phyloP scores from a whole-genome alignment of 2,113 vertebrate species.

The Peromyscus maniculatus region DNA sequence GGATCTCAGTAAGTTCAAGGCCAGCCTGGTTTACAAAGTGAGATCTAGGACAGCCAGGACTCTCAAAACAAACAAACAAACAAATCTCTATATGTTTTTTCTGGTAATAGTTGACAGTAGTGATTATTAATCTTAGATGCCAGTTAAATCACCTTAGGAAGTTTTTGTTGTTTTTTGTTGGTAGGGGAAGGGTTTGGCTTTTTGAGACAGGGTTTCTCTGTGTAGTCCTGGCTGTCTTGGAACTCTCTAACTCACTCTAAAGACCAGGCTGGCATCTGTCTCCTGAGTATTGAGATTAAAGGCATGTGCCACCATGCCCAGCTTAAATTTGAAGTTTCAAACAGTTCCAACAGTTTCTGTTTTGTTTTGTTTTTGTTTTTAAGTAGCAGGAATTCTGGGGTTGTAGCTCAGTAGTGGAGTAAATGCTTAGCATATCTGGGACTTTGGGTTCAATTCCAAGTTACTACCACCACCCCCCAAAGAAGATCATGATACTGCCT shows the following conservation, averaged over 20 bases:
- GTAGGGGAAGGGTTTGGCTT: neutral
- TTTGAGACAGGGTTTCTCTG: neutral
- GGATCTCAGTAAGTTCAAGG: no score
- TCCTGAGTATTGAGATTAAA: neutral
- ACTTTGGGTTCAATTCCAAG: neutral
- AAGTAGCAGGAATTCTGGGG: neutral
- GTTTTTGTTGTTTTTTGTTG: neutral
- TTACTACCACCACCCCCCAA: no score
- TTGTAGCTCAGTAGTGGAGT: neutral
- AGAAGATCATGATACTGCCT: neutral
- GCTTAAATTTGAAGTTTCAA: slow-evolving; percentile 5
- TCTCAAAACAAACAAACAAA: neutral
- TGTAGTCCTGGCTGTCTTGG: neutral
- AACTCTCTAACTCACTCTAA: neutral
- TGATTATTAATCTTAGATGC: neutral
- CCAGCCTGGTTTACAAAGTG: no score
- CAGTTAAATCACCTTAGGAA: slow-evolving; percentile 38
- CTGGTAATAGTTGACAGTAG: neutral
- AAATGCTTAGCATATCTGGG: neutral
- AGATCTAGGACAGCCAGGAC: no score
- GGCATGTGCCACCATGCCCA: no score
- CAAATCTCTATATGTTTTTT: neutral
- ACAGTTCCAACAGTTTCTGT: slow-evolving; percentile 43
- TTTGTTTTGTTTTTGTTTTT: neutral
- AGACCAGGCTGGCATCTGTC: neutral